Evolutionary conservation across 2,888 invertebrate genomes (phyloP).

Genomic region (Hirtodrosophila duncani): DNA sequence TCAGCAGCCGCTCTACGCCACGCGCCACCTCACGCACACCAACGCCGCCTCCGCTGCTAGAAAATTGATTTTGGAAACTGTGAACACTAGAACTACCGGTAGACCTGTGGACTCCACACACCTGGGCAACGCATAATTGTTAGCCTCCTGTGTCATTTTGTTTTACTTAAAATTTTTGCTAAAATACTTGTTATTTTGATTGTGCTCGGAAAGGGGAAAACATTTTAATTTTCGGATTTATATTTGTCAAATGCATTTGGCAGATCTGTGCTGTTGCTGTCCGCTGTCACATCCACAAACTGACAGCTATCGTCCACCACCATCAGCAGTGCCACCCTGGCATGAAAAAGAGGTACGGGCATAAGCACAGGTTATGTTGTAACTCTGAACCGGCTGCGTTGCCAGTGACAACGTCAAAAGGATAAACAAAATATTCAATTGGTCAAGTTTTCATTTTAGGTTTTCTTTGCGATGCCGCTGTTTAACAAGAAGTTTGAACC

Average conservation of each 20-base stretch:
- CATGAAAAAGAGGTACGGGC: constrained; percentile 22
- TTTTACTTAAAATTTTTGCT: background rate
- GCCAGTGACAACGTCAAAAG: constrained; percentile 45
- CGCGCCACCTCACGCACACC: constrained; percentile 53
- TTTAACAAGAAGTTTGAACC: constrained; percentile 77
- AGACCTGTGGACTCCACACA: constrained; percentile 7
- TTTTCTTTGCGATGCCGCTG: constrained; percentile 69
- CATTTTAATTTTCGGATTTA: background rate
- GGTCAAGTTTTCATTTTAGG: constrained; percentile 23
- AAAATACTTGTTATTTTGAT: background rate
- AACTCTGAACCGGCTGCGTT: constrained; percentile 25
- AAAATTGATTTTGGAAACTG: background rate
- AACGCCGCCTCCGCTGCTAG: constrained; percentile 31
- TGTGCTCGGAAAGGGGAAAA: background rate
- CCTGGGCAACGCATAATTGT: constrained; percentile 24
- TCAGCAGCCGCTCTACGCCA: constrained; percentile 65
- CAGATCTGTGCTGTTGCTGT: constrained; percentile 10
- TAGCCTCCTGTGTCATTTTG: constrained; percentile 50
- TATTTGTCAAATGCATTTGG: too few relatives aligned
- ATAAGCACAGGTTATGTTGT: constrained; percentile 23
- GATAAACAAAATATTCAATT: background rate
- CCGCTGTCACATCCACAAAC: constrained; percentile 29
- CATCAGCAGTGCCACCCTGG: constrained; percentile 7
- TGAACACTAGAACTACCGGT: too few relatives aligned
- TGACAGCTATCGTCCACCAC: too few relatives aligned